phyloP scores from a whole-genome alignment of 2,797 vertebrate species.

The Spondyliosoma cantharus region DNA sequence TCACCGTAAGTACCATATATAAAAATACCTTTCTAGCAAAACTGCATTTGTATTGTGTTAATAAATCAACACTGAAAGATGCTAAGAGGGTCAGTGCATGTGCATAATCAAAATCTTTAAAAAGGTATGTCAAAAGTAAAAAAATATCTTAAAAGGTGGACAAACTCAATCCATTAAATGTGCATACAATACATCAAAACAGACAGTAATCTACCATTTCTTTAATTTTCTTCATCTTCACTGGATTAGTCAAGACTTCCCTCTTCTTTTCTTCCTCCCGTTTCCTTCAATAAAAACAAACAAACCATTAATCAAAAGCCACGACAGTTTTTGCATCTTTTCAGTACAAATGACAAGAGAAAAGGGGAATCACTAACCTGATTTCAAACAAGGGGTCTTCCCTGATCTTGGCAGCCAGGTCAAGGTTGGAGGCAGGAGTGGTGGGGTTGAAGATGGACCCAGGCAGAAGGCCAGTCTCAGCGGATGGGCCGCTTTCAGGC shows the following conservation, averaged over 20 bases:
- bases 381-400: conserved; percentile 97
- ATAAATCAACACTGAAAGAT: neutral
- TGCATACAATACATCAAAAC: neutral
- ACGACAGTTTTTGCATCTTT: neutral
- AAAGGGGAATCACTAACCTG: conserved; percentile 79
- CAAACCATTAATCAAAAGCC: neutral
- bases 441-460: conserved; percentile 90
- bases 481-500: conserved; percentile 88
- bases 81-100: neutral
- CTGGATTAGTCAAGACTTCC: conserved; percentile 93
- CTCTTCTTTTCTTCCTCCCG: conserved; percentile 95
- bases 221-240: conserved; percentile 98
- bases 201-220: conserved; percentile 84
- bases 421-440: conserved; percentile 88
- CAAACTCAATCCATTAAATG: neutral
- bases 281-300: conserved; percentile 84
- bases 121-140: neutral
- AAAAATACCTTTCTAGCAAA: neutral
- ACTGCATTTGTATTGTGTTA: neutral
- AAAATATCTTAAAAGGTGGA: neutral
- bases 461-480: conserved; percentile 92
- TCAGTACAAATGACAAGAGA: neutral
- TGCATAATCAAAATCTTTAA: neutral
- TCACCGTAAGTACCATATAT: neutral
- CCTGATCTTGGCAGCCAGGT: conserved; percentile 95